Evolutionary conservation across 2,888 invertebrate species (phyloP).

Genomic region (Augiades crinisus): DNA sequence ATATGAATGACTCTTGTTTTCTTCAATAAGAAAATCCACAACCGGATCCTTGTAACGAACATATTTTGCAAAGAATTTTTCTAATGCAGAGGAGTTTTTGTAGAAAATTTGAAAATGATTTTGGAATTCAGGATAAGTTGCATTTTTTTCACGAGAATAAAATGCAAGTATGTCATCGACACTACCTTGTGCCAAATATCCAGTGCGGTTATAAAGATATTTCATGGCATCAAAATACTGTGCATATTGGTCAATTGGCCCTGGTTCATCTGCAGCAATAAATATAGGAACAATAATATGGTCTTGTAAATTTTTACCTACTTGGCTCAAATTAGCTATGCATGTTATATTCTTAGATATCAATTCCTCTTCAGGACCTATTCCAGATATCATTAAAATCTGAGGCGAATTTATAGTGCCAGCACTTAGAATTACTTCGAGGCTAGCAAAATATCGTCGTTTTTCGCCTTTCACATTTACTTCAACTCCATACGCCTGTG

Average conservation of each 20-base stretch:
- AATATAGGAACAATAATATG: constrained; percentile 63
- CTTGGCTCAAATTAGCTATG: constrained; percentile 60
- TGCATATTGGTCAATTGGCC: constrained; percentile 38
- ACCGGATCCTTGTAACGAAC: constrained; percentile 42
- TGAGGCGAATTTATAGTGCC: constrained; percentile 75
- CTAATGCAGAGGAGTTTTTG: constrained; percentile 45
- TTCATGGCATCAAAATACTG: constrained; percentile 51
- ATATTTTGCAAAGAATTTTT: background rate
- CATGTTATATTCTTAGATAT: constrained; percentile 51
- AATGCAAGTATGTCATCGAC: constrained; percentile 78
- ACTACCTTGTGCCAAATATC: constrained; percentile 64
- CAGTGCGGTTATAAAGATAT: constrained; percentile 77
- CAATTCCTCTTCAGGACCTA: constrained; percentile 66
- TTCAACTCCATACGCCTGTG: constrained; percentile 61
- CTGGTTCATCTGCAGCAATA: constrained; percentile 50
- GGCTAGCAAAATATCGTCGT: constrained; percentile 41
- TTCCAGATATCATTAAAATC: constrained; percentile 74
- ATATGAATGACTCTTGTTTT: constrained; percentile 46
- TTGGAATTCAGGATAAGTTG: constrained; percentile 52
- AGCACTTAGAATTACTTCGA: constrained; percentile 72
- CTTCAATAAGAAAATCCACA: constrained; percentile 39
- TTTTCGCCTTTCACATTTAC: constrained; percentile 40
- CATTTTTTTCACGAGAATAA: constrained; percentile 43
- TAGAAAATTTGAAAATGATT: constrained; percentile 39
- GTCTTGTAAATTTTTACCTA: constrained; percentile 80